phyloP scores from a whole-genome alignment of 92 coral and sea anemone genomes.

The Zoanthus gigantus region DNA sequence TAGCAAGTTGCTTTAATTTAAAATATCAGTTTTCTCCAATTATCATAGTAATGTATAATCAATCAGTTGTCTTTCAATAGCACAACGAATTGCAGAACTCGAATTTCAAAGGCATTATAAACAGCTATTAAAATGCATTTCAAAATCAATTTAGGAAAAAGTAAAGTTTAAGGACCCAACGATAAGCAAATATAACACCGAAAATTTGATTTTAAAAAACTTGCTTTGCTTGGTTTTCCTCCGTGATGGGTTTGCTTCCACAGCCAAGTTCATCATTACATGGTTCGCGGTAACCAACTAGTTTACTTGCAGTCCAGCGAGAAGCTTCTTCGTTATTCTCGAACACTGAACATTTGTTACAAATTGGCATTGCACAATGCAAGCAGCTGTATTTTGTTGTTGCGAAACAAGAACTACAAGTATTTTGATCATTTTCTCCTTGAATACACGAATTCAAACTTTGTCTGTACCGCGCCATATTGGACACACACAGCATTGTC shows the following conservation, averaged over 20 bases:
- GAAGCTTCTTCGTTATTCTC: slow-evolving; percentile 49
- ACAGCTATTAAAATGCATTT: slow-evolving; percentile 13
- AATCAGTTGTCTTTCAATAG: slow-evolving; percentile 17
- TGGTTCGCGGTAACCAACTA: slow-evolving; percentile 51
- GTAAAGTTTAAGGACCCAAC: not conserved
- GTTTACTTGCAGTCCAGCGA: slow-evolving; percentile 47
- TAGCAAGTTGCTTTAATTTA: slow-evolving; percentile 29
- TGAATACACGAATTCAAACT: not conserved
- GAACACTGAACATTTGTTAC: slow-evolving; percentile 51
- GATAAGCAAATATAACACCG: slow-evolving; percentile 12
- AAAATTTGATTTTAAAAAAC: slow-evolving; percentile 2
- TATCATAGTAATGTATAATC: not conserved
- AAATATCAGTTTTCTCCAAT: slow-evolving; percentile 17
- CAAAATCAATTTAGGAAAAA: slow-evolving; percentile 4
- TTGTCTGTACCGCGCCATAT: not conserved
- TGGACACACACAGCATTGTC: not conserved
- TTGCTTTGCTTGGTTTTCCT: slow-evolving; percentile 10
- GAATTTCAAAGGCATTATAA: slow-evolving; percentile 5
- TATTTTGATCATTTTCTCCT: slow-evolving; percentile 27
- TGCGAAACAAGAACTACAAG: slow-evolving; percentile 57
- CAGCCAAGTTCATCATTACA: slow-evolving; percentile 27
- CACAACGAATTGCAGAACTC: not conserved
- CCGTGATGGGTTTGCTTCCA: slow-evolving; percentile 1
- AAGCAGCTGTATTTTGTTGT: slow-evolving; percentile 56
- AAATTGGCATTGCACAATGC: slow-evolving; percentile 49